phyloP scores from a whole-genome alignment of 2,888 invertebrate species.

The Stomorhina lunata region DNA sequence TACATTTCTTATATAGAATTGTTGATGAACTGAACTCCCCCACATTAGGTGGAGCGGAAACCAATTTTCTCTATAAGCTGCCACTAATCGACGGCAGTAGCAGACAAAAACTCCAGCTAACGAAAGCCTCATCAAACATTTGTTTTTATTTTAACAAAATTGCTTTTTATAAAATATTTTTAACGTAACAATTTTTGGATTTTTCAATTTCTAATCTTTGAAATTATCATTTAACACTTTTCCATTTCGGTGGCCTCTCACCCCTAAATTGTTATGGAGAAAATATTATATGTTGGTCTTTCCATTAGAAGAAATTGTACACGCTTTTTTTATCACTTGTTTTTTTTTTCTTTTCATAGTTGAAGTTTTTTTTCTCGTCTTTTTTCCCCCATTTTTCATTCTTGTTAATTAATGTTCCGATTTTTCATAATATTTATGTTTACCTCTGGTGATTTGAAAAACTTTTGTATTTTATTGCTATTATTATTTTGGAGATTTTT shows the following conservation, averaged over 20 bases:
- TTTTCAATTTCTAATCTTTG: not conserved
- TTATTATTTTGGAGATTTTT: not conserved
- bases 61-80: slow-evolving; percentile 29
- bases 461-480: not conserved
- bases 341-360: slow-evolving; percentile 2
- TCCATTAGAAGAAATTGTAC: slow-evolving; percentile 43
- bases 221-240: slow-evolving; percentile 9
- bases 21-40: slow-evolving; percentile 27
- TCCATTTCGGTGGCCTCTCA: slow-evolving; percentile 7
- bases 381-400: slow-evolving; percentile 29
- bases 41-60: slow-evolving; percentile 53
- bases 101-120: slow-evolving; percentile 10
- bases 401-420: slow-evolving; percentile 40
- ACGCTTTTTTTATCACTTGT: slow-evolving; percentile 54
- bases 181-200: not conserved
- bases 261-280: slow-evolving; percentile 25
- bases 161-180: not conserved
- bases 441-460: slow-evolving; percentile 27
- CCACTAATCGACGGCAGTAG: not conserved
- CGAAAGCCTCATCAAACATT: not conserved
- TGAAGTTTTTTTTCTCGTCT: not conserved
- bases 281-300: slow-evolving; percentile 21
- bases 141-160: not conserved
- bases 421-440: slow-evolving; percentile 34
- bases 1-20: slow-evolving; percentile 1